Evolutionary conservation across 2,888 invertebrate genomes (phyloP).

Genomic region (Polylopha cassiicola): DNA sequence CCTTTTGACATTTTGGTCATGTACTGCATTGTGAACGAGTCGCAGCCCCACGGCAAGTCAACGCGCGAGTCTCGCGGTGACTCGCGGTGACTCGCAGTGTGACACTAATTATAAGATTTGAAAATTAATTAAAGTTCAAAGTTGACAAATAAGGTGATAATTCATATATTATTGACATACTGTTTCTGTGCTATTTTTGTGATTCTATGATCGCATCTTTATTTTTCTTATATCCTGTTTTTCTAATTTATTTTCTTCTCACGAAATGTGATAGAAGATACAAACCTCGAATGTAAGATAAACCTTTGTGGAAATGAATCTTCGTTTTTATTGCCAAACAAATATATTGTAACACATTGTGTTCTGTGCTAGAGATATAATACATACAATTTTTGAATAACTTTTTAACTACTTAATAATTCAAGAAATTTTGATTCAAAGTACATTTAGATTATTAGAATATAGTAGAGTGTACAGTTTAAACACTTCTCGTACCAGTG

Average conservation of each 20-base stretch:
- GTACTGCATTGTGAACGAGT: slow-evolving; percentile 51
- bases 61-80: slow-evolving; percentile 23
- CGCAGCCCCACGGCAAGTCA: background rate
- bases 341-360: slow-evolving; percentile 44
- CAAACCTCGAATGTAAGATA: slow-evolving; percentile 70
- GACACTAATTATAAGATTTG: slow-evolving; percentile 67
- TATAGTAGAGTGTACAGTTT: slow-evolving; percentile 68
- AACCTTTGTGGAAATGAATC: slow-evolving; percentile 58
- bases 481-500: slow-evolving; percentile 51
- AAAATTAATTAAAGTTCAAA: slow-evolving; percentile 72
- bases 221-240: slow-evolving; percentile 62
- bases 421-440: slow-evolving; percentile 50
- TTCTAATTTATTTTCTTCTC: slow-evolving; percentile 71
- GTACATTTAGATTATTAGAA: slow-evolving; percentile 66
- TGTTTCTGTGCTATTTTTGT: slow-evolving; percentile 67
- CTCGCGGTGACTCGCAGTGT: slow-evolving; percentile 48
- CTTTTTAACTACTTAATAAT: slow-evolving; percentile 47
- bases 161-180: slow-evolving; percentile 70
- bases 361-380: slow-evolving; percentile 49
- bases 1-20: slow-evolving; percentile 72
- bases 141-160: slow-evolving; percentile 70
- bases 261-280: slow-evolving; percentile 66
- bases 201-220: slow-evolving; percentile 58
- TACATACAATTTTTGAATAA: slow-evolving; percentile 59
- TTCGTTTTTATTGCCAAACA: slow-evolving; percentile 51